phyloP scores from a whole-genome alignment of 37 sponge, comb jelly and placozoan species.

The Spongia lamella region DNA sequence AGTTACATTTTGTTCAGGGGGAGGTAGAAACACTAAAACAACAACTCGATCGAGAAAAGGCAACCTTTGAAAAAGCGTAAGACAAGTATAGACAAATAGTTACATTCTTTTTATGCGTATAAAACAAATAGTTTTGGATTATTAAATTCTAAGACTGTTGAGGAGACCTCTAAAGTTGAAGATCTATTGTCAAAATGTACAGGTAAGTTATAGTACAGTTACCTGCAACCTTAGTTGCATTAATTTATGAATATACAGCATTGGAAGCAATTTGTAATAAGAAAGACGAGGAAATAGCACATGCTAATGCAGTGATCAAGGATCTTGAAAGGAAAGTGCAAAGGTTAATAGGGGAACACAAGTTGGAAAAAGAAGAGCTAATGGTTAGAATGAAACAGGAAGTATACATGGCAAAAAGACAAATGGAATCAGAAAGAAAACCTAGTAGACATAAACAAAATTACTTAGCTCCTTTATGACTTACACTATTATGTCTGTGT shows the following conservation, averaged over 20 bases:
- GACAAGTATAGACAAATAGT: not conserved
- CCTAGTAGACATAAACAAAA: too few species aligned
- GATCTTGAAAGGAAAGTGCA: constrained; percentile 16
- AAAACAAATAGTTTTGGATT: constrained; percentile 76
- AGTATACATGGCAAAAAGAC: constrained; percentile 49
- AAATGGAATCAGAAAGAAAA: too few species aligned
- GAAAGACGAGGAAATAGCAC: constrained; percentile 53
- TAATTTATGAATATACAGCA: constrained; percentile 12
- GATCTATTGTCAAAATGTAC: constrained; percentile 56
- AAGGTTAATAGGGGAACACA: constrained; percentile 39
- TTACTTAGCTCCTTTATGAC: too few species aligned
- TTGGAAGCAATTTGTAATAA: constrained; percentile 54
- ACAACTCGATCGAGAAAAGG: constrained; percentile 72
- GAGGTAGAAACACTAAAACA: constrained; percentile 42
- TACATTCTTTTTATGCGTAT: not conserved
- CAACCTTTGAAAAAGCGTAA: constrained; percentile 82
- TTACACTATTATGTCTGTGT: too few species aligned
- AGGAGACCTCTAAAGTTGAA: constrained; percentile 55
- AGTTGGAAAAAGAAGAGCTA: constrained; percentile 47
- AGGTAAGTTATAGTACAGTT: constrained; percentile 27
- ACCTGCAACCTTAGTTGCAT: not conserved
- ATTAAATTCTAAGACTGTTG: constrained; percentile 54
- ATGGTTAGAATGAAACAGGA: constrained; percentile 67
- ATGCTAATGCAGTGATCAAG: constrained; percentile 28
- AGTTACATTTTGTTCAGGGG: constrained; percentile 33